A percentile compares a stretch with the other conserved stretches of the same genome.
These are phyloP conservation scores for Auanema freiburgensis DNA, from an alignment of 2,888 invertebrate species.

Conservation along the genomic window DNA sequence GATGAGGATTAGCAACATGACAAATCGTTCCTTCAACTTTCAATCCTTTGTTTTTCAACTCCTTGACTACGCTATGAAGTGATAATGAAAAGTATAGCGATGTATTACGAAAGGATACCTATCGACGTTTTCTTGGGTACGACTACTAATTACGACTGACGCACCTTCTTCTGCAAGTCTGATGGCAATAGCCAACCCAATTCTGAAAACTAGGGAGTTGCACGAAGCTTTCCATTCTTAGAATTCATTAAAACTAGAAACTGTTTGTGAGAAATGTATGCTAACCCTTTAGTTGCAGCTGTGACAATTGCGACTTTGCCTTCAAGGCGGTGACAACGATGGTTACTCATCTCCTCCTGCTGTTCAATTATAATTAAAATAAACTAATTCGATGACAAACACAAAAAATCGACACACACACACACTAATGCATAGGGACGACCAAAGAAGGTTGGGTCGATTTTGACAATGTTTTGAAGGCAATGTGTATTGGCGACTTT, in stretches of 20 bases:
- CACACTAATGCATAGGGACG: too few relatives aligned
- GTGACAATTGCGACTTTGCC: conserved; percentile 60
- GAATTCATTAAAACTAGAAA: background rate
- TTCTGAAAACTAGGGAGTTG: conserved; percentile 65
- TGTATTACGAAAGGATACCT: conserved; percentile 27
- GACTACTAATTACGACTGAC: conserved; percentile 85
- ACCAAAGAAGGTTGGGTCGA: too few relatives aligned
- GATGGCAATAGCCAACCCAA: conserved; percentile 87
- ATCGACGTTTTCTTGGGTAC: conserved; percentile 84
- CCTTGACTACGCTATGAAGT: conserved; percentile 72
- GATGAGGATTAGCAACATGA: conserved; percentile 83
- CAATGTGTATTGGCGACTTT: too few relatives aligned
- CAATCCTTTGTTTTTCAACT: conserved; percentile 73
- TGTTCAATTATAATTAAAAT: too few relatives aligned
- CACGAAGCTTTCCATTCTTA: background rate
- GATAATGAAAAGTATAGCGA: conserved; percentile 25
- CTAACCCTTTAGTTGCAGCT: conserved; percentile 58
- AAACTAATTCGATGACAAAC: too few relatives aligned
- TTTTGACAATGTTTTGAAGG: too few relatives aligned
- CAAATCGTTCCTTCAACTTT: conserved; percentile 80
- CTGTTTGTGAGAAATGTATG: background rate
- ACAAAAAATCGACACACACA: too few relatives aligned
- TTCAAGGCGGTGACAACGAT: conserved; percentile 49
- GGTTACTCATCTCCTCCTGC: background rate
- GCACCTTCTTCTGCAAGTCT: conserved; percentile 87